These are phyloP conservation scores for Takifugu rubripes DNA, from an alignment of 2,797 vertebrate species.

Conservation along the genomic window DNA sequence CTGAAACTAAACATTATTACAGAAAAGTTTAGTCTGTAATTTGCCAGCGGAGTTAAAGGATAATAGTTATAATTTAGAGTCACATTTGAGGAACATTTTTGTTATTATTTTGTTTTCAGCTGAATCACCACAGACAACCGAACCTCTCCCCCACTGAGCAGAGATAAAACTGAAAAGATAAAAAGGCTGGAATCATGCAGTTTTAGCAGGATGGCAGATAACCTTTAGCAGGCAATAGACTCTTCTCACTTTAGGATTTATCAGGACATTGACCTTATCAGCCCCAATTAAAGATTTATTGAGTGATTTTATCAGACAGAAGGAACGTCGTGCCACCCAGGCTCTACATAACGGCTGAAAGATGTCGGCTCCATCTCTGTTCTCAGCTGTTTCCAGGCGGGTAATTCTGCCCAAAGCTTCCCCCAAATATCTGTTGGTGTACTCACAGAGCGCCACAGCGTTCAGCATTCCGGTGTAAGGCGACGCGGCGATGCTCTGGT, in stretches of 20 bases:
- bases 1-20: no score
- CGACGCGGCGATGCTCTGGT: constrained; percentile 84
- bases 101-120: constrained; percentile 9
- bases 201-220: constrained; percentile 17
- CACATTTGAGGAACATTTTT: neutral
- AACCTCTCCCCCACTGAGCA: constrained; percentile 21
- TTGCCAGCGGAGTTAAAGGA: no score
- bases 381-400: neutral
- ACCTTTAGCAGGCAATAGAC: neutral
- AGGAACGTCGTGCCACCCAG: neutral
- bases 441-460: constrained; percentile 91
- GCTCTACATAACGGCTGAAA: neutral
- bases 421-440: neutral
- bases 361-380: neutral
- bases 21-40: no score
- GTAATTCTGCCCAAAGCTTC: neutral
- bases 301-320: constrained; percentile 18
- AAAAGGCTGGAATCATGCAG: constrained; percentile 12
- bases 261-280: neutral
- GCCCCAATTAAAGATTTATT: constrained; percentile 8
- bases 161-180: constrained; percentile 36
- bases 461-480: constrained; percentile 96
- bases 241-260: constrained; percentile 4
- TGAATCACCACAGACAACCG: constrained; percentile 19
- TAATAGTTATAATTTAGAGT: no score